Evolutionary conservation across 2,797 vertebrate genomes (phyloP), one percentile per base, ranked within the genome.

Genomic region (Fratercula arctica): DNA sequence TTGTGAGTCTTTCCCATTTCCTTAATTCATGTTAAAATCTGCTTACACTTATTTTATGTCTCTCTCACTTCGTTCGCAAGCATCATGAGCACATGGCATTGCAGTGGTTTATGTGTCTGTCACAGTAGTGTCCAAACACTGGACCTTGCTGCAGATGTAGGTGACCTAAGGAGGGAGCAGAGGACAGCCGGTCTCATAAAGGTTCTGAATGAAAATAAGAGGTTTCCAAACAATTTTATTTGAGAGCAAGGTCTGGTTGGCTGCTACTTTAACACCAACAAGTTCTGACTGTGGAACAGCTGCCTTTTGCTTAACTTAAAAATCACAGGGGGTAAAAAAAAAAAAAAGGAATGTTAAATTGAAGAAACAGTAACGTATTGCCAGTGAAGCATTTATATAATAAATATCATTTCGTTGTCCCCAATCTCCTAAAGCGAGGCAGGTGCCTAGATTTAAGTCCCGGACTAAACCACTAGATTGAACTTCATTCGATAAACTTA

Each of bases 151-250:
- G 69, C 35, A 67, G 35, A 69, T 11, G 15, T 20, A 84, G 29
- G 46, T 13, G 68, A 26, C 31, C 7, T 33, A 60, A 43, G 54
- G 26, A 78, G 25, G 41, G 60, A 50, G 41, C 29, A 61, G 37
- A 61, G 37, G 31, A 43, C 56, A 69, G 3, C 3, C 0, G 0
- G 25, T 50, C 31, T 74, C 37, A 9, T 9, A 37, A 53, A 41
- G 16, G 17, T 43, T 68, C 66, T 75, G 26, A 84, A 86, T 10
- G 5, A 63, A 88, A 91, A 26, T 10, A 59, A 50, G 28, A 63
- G 3, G 1, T n/a, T 68, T 73, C 19, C n/a, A 72, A 75, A 69
- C 18, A 35, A 75, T 24, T 66, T 50, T 9, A 51, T 59, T 64
- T 45, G 17, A 61, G 35, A 46, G 16, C 4, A 78, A 64, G 51